A percentile compares a stretch with the other conserved stretches of the same genome.
Evolutionary conservation across 1,140 invertebrate species (phyloP).

Genomic region (Drosophila kurseongensis): DNA sequence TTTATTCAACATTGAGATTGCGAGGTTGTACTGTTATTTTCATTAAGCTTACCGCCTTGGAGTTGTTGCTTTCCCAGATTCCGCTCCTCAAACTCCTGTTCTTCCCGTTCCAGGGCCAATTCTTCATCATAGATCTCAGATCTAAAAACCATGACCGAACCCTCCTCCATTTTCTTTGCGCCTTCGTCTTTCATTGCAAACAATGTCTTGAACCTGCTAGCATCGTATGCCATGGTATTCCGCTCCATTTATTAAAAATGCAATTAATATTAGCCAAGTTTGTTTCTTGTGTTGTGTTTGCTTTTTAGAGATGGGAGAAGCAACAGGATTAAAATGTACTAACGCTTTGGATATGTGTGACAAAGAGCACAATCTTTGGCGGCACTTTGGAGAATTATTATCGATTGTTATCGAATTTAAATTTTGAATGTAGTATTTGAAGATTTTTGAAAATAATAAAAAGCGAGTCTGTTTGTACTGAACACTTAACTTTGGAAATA

Average conservation of each 20-base stretch:
- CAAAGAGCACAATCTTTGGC: background rate
- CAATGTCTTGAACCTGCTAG: conserved; percentile 1
- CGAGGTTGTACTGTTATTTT: too few species aligned
- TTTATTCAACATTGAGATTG: too few species aligned
- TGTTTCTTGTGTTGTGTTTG: background rate
- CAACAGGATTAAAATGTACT: too few species aligned
- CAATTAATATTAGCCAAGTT: background rate
- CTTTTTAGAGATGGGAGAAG: too few species aligned
- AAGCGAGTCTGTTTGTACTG: too few species aligned
- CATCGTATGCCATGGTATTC: conserved; percentile 4
- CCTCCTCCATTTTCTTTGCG: background rate
- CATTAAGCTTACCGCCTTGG: background rate
- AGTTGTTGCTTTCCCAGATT: background rate
- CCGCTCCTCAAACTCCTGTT: conserved; percentile 21
- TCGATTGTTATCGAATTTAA: conserved; percentile 3
- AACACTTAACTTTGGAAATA: background rate
- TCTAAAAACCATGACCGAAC: background rate
- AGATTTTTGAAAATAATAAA: too few species aligned
- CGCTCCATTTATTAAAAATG: background rate
- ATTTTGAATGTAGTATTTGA: background rate
- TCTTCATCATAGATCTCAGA: conserved; percentile 3
- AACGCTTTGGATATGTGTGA: too few species aligned
- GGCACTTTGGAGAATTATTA: background rate
- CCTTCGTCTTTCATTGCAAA: background rate
- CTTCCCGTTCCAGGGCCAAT: conserved; percentile 9